A percentile compares a stretch with the other conserved stretches of the same genome.
phyloP scores from a whole-genome alignment of 2,113 vertebrate species.

The Bubo blakistoni region DNA sequence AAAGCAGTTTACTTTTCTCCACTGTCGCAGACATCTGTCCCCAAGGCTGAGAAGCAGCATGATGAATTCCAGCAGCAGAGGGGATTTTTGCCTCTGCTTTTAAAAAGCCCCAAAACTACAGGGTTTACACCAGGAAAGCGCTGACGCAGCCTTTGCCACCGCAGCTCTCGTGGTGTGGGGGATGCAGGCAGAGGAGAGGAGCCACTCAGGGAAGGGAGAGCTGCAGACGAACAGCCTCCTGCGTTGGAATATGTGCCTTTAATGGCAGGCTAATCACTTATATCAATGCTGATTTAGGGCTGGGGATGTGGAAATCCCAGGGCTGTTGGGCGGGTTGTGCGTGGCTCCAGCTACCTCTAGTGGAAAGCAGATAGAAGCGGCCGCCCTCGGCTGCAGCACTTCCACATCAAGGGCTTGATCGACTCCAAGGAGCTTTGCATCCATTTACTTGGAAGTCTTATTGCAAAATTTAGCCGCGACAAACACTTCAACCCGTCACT shows the following conservation, averaged over 20 bases:
- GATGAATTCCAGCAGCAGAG: background rate
- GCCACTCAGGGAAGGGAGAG: background rate
- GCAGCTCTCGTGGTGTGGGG: background rate
- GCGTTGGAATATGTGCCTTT: background rate
- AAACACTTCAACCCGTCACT: fast-evolving
- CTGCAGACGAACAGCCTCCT: background rate
- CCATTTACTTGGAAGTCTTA: fast-evolving
- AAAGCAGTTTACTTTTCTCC: background rate
- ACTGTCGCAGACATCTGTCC: background rate
- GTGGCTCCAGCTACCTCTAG: slow-evolving; percentile 66
- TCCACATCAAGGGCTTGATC: background rate
- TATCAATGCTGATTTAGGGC: background rate
- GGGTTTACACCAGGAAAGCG: background rate
- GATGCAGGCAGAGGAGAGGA: background rate
- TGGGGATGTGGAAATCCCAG: background rate
- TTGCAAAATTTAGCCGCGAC: fast-evolving
- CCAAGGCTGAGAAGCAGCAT: background rate
- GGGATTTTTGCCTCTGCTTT: background rate
- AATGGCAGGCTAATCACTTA: background rate
- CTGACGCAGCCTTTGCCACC: background rate
- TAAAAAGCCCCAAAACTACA: background rate
- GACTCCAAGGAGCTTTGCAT: background rate
- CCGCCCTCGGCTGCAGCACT: background rate
- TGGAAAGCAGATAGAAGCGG: slow-evolving; percentile 2
- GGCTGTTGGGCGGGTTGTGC: background rate